Conservation (phyloP, 64 coral and sea anemone genomes). For the Actinia tenebrosa region DNA sequence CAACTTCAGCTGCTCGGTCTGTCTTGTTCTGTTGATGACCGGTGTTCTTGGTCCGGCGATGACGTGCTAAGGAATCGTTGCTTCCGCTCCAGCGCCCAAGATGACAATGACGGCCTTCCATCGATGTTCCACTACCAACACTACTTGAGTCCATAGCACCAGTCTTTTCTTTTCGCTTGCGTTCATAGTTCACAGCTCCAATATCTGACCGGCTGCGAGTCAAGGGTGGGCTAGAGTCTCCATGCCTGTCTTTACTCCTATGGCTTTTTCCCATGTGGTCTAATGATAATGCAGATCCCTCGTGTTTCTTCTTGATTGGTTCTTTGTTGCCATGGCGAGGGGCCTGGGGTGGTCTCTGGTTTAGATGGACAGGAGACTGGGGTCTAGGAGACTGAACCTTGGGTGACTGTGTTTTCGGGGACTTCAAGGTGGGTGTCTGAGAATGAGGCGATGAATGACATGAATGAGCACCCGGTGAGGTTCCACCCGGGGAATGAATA, state of each 20-base stretch:
- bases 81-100: conserved; percentile 66
- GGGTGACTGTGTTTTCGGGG: background rate
- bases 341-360: background rate
- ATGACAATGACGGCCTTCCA: conserved; percentile 50
- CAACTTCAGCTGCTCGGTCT: background rate
- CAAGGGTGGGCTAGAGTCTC: conserved; percentile 35
- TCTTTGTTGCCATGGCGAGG: background rate
- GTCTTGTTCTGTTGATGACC: background rate
- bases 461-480: background rate
- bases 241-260: conserved; percentile 4
- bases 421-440: conserved; percentile 12
- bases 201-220: conserved; percentile 46
- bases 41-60: conserved; percentile 33
- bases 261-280: conserved; percentile 40
- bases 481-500: background rate
- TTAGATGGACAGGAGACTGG: conserved; percentile 17
- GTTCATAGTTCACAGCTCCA: conserved; percentile 16
- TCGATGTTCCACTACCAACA: conserved; percentile 50
- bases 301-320: conserved; percentile 37
- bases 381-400: background rate
- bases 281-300: conserved; percentile 56
- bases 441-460: conserved; percentile 13
- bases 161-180: conserved; percentile 19
- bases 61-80: conserved; percentile 64
- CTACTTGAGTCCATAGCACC: conserved; percentile 55